Evolutionary conservation across 2,113 vertebrate species (phyloP), one percentile per base, ranked within the genome.

Genomic region (Oreocharis arfaki): DNA sequence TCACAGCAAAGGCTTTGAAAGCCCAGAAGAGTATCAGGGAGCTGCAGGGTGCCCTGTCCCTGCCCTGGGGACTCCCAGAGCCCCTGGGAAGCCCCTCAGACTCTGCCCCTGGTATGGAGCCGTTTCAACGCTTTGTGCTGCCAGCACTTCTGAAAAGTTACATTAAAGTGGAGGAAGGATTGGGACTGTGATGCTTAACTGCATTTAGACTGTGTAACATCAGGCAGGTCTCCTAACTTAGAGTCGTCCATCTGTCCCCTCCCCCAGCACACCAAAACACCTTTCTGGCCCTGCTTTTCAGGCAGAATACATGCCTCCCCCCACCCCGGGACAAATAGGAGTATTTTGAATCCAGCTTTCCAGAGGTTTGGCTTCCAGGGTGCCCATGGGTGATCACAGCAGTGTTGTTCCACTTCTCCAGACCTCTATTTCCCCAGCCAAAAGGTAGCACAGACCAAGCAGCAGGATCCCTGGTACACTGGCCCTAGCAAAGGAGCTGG

Each of bases 391-490:
- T 60, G 37, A 46, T 20, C 26, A 30, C 27, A 47, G 57, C 7
- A 55, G 20, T n/a, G n/a, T 6, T 64, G 56, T 20, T 69, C 32
- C 27, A 8, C n/a, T 57, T 64, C 35, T 79, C 27, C 23, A 63
- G 20, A 81, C 18, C 33, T 33, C 28, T 7, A 55, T 4, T 46
- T 57, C 70, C 67, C 50, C 64, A 57, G 16, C 26, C 65, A 60
- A 57, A 70, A 70, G 6, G n/a, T 13, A 33, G 35, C 17, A 73
- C 6, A 52, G 55, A 52, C 4, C 41, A 19, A 30, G 44, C 8
- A 0, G 3, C 55, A 46, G 73, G 41, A 28, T 52, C 39, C 42
- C 30, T 3, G 1, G 32, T 6, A 35, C 3, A 0, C 41, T 17
- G 32, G 12, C 16, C 44, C 0, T 3, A 41, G 76, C 18, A 19